phyloP scores from a whole-genome alignment of 2,888 invertebrate species.

The Lasioglossum vierecki region DNA sequence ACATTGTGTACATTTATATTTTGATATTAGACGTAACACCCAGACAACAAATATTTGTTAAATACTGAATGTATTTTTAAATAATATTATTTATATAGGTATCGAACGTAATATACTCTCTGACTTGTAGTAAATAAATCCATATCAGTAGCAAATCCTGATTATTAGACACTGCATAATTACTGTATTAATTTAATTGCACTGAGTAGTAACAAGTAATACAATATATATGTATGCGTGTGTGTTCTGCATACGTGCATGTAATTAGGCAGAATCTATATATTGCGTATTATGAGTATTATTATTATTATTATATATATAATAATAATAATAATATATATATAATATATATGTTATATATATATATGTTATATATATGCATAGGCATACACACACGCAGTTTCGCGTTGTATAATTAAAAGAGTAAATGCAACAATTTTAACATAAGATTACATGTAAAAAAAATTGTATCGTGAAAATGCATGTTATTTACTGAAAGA shows the following conservation, averaged over 20 bases:
- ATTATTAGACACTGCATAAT: background rate
- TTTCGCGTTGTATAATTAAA: background rate
- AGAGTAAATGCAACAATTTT: background rate
- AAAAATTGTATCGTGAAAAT: background rate
- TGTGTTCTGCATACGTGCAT: no score
- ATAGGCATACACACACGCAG: no score
- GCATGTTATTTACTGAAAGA: background rate
- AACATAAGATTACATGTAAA: background rate
- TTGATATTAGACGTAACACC: background rate
- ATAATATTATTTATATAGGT: background rate
- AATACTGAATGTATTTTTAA: background rate
- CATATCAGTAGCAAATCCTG: background rate
- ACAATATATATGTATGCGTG: background rate
- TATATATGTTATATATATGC: background rate
- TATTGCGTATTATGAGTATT: background rate
- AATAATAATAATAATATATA: no score
- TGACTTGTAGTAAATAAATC: background rate
- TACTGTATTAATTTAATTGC: background rate
- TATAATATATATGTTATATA: background rate
- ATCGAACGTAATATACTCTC: background rate
- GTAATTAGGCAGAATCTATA: background rate
- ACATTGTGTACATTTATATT: background rate
- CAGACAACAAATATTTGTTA: background rate
- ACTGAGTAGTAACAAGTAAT: background rate
- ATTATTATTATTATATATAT: background rate